Base-by-base conservation (phyloP, 1,140 invertebrate species). In the Drosophila kikkawai region DNA sequence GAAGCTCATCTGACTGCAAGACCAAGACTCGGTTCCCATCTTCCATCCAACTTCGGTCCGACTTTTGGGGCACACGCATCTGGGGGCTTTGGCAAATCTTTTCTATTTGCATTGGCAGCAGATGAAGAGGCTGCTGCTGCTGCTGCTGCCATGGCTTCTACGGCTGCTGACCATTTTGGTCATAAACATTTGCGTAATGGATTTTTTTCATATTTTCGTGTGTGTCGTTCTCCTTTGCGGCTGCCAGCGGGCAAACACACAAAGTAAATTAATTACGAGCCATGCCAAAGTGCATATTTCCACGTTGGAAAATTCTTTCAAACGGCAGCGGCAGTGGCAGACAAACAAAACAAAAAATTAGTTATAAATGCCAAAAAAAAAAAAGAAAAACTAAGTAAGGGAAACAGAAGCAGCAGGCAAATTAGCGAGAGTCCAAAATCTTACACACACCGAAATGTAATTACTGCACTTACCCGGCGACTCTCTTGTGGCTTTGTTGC, bases 261-360 rank as follows among this genome's bases (percentile, higher is more conserved):
- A 90, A 90, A 90, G 85, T 90, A 90, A 90, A 90, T 90, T 90
- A 90, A 90, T 90, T 90, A 90, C 85, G 86, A 90, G 85, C 79
- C 61, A 58, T 75, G 70, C 61, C 59, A 68, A 70, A 56, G 63
- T 79, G 60, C 48, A 79, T 67, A 61, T 76, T 68, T 66, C 15
- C 79, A 63, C 58, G 79, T 81, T 75, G 79, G 65, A 47, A 45
- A 51, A 69, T 75, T 79, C 63, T 60, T 48, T 59, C 37, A 39
- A 61, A 15, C 48, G 22, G 56, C 26, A 12, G 44, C 15, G 60
- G 34, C 29, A n/a, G 45, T 29, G 64, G 19, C 34, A 56, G 34
- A 39, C 19, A 41, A 39, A 56, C 51, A 56, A 39, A 32, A 51
- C 26, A 29, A 65, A 80, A 80, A 87, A 82, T 83, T 74, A 81